Conservation (phyloP, 1,140 invertebrate species). For the Maniola jurtina region DNA sequence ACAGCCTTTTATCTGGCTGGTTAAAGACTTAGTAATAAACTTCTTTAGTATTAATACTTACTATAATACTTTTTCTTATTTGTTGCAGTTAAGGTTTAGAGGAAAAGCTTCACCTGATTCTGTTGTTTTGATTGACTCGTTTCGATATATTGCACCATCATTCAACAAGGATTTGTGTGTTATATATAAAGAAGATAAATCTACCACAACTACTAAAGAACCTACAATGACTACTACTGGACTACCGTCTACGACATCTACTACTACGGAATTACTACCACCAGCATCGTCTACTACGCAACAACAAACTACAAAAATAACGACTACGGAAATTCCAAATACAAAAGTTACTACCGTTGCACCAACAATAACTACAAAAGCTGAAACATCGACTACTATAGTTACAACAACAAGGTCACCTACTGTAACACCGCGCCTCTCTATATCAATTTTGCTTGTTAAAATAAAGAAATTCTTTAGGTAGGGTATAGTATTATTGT, state of each 20-base stretch:
- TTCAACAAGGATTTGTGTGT: neutral
- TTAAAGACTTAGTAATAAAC: too few species aligned
- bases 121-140: neutral
- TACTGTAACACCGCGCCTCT: neutral
- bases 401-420: too few species aligned
- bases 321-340: neutral
- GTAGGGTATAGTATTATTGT: neutral
- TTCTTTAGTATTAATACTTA: too few species aligned
- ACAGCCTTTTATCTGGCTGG: too few species aligned
- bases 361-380: neutral
- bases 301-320: neutral
- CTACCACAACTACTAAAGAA: neutral
- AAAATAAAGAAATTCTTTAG: neutral
- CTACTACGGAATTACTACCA: neutral
- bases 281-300: neutral
- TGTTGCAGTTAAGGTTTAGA: neutral
- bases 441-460: neutral
- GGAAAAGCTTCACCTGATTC: neutral
- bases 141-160: neutral
- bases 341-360: neutral
- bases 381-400: too few species aligned
- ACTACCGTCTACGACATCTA: too few species aligned
- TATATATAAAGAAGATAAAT: neutral
- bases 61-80: neutral
- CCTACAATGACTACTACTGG: neutral